Conservation (phyloP, 2,797 vertebrate species). For the Intellagama lesueurii region DNA sequence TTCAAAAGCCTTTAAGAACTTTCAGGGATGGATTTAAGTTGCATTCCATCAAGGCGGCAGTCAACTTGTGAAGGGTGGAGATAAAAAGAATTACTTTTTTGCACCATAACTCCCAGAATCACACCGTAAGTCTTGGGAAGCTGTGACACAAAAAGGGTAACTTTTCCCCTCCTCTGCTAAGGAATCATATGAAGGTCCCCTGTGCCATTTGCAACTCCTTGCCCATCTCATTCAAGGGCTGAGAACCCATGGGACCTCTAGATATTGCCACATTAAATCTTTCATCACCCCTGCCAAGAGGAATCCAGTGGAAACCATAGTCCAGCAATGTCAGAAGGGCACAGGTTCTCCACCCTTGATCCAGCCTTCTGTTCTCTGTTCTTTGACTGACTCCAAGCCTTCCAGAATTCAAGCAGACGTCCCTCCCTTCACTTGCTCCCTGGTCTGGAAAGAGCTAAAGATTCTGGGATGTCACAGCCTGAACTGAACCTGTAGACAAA, state of each 20-base stretch:
- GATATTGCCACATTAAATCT: not conserved
- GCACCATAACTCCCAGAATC: no score
- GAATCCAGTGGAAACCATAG: not conserved
- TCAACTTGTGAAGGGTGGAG: no score
- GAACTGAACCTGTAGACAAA: not conserved
- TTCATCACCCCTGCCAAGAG: not conserved
- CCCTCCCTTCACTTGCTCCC: not conserved
- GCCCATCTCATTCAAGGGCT: not conserved
- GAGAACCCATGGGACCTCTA: not conserved
- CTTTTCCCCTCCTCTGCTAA: no score
- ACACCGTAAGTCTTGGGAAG: no score
- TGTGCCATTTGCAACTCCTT: not conserved
- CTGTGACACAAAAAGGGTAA: no score
- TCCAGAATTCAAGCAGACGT: no score
- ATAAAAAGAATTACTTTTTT: no score
- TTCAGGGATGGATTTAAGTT: not conserved
- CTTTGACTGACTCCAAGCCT: not conserved
- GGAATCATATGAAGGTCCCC: not conserved
- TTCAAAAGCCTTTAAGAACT: not conserved
- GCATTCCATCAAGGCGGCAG: not conserved
- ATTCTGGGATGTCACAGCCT: not conserved
- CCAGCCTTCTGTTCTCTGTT: no score
- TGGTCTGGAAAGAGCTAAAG: not conserved
- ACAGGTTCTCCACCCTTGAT: not conserved
- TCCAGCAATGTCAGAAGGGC: not conserved